phyloP scores from a whole-genome alignment of 2,113 vertebrate genomes.

The Empidonax alnorum region DNA sequence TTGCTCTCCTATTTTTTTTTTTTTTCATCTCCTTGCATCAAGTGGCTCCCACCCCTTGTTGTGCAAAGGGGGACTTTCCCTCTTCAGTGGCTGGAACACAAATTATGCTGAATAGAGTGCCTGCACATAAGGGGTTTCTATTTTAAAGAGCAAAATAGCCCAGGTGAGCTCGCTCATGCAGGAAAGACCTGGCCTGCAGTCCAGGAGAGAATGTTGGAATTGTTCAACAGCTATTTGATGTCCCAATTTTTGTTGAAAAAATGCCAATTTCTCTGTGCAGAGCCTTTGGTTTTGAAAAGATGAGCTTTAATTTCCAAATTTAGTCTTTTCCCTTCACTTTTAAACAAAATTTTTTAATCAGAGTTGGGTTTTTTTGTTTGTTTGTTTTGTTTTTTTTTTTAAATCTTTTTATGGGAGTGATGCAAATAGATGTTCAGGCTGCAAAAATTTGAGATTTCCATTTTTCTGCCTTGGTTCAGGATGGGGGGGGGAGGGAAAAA shows the following conservation, averaged over 20 bases:
- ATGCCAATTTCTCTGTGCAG: fast-evolving
- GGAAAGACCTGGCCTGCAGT: not conserved
- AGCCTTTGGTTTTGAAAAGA: not conserved
- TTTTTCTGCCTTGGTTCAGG: not conserved
- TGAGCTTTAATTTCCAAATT: not conserved
- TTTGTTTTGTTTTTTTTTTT: not conserved
- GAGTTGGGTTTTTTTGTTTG: no score
- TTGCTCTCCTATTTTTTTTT: not conserved
- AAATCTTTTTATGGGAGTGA: not conserved
- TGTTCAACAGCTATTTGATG: not conserved
- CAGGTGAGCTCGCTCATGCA: not conserved
- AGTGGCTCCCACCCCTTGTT: not conserved
- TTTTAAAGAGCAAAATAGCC: constrained; percentile 10
- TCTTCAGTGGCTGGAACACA: not conserved
- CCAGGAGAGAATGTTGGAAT: not conserved
- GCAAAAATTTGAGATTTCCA: not conserved
- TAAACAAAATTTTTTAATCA: not conserved
- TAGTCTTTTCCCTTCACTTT: not conserved
- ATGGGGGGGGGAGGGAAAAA: not conserved
- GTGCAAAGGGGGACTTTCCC: not conserved
- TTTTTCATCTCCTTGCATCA: not conserved
- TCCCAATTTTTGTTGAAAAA: not conserved
- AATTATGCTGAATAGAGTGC: not conserved
- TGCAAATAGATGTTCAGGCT: not conserved
- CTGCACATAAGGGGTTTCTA: not conserved